These are phyloP conservation scores for Schizotus pectinicornis DNA, from an alignment of 2,888 invertebrate species.

Conservation along the genomic window DNA sequence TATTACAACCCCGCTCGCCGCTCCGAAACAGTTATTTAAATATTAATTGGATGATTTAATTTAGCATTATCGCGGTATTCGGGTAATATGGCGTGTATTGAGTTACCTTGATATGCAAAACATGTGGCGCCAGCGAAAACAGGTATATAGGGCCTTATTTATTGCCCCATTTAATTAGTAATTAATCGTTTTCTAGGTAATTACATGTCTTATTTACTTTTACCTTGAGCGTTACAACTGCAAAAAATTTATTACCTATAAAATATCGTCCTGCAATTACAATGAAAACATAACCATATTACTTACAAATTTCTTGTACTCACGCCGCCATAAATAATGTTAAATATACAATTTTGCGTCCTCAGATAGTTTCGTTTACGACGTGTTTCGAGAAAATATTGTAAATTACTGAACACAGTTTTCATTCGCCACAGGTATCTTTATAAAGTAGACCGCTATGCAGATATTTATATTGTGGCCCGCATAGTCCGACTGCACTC, in stretches of 20 bases:
- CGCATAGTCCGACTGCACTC: constrained; percentile 39
- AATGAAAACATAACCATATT: constrained; percentile 21
- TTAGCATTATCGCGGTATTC: constrained; percentile 30
- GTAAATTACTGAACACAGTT: constrained; percentile 35
- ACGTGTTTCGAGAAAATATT: constrained; percentile 34
- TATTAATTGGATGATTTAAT: constrained; percentile 27
- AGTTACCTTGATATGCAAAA: constrained; percentile 40
- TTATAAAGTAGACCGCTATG: constrained; percentile 45
- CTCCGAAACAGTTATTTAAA: constrained; percentile 10
- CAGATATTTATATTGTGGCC: constrained; percentile 47
- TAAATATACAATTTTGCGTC: constrained; percentile 24
- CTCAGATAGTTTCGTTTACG: constrained; percentile 21
- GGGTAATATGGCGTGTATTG: constrained; percentile 31
- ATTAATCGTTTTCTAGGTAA: constrained; percentile 53
- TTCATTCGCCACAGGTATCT: constrained; percentile 38
- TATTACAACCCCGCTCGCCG: no score
- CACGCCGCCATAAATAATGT: constrained; percentile 20
- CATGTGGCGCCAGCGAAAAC: constrained; percentile 42
- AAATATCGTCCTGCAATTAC: constrained; percentile 21
- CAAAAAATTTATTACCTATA: constrained; percentile 26
- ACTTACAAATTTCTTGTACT: not conserved
- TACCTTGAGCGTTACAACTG: constrained; percentile 35
- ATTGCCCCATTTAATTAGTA: constrained; percentile 53
- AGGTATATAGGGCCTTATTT: constrained; percentile 47
- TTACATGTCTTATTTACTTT: constrained; percentile 48